Conservation (phyloP, 2,797 vertebrate species). For the Phalloptychus januarius region DNA sequence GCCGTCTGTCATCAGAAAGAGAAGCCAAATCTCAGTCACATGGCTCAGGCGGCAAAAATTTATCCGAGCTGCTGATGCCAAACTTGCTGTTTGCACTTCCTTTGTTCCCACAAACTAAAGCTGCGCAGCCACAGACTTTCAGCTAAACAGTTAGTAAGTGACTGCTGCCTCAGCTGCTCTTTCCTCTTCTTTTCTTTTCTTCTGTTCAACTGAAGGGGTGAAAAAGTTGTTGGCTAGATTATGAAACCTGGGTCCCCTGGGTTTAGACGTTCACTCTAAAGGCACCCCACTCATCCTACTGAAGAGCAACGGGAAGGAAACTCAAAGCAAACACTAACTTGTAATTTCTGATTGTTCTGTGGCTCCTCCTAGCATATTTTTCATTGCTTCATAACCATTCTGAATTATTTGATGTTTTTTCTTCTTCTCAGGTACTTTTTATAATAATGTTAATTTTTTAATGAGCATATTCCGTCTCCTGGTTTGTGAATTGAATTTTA, state of each 20-base stretch:
- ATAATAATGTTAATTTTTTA: neutral
- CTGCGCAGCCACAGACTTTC: slow-evolving; percentile 7
- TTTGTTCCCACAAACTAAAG: slow-evolving; percentile 36
- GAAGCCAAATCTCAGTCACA: slow-evolving; percentile 59
- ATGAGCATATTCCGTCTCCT: neutral
- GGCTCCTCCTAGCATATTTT: neutral
- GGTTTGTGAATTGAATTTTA: neutral
- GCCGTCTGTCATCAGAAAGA: slow-evolving; percentile 74
- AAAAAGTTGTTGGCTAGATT: slow-evolving; percentile 2
- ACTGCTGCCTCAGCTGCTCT: neutral
- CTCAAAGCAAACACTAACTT: neutral
- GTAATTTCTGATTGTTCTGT: neutral
- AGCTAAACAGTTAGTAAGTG: slow-evolving; percentile 9
- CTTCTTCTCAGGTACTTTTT: neutral
- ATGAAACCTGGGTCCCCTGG: neutral
- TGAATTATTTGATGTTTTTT: neutral
- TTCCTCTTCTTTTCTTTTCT: neutral
- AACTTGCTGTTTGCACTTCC: slow-evolving; percentile 30
- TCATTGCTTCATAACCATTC: neutral
- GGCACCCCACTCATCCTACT: neutral
- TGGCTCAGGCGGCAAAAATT: slow-evolving; percentile 42
- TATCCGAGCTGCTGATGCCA: slow-evolving; percentile 29
- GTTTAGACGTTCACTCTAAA: neutral
- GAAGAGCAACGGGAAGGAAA: neutral
- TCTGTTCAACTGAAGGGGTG: slow-evolving; percentile 1